A percentile compares a stretch with the other conserved stretches of the same genome.
phyloP scores from a whole-genome alignment of 1,140 invertebrate species.

The Drosophila baimaii region DNA sequence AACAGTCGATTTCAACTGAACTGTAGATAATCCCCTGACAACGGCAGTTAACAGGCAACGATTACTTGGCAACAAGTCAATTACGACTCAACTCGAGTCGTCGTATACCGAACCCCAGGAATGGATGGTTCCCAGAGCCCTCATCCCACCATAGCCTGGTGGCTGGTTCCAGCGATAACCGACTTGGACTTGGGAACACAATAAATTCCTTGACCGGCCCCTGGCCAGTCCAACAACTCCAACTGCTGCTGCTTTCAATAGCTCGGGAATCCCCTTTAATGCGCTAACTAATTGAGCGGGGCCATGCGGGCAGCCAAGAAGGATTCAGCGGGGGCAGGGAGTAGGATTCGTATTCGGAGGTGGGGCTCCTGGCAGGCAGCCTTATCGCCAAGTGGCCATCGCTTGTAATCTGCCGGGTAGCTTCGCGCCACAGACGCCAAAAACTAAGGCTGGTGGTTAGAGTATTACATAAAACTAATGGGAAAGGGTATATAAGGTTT shows the following conservation, averaged over 20 bases:
- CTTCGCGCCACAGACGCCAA: conserved; percentile 34
- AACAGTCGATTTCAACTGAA: conserved; percentile 74
- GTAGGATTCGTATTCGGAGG: not conserved
- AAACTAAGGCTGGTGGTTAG: conserved; percentile 24
- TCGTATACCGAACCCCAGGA: conserved; percentile 17
- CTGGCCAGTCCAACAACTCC: conserved; percentile 8
- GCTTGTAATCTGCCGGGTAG: conserved; percentile 61
- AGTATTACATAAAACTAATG: conserved; percentile 7
- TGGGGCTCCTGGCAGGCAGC: conserved; percentile 16
- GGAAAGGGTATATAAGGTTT: not conserved
- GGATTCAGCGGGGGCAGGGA: conserved; percentile 5
- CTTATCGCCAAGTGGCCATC: conserved; percentile 69
- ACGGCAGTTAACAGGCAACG: conserved; percentile 82
- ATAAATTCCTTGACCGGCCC: conserved; percentile 67
- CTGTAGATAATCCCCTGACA: conserved; percentile 82
- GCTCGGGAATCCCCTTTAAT: conserved; percentile 66
- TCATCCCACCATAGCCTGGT: not conserved
- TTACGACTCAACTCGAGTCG: conserved; percentile 57
- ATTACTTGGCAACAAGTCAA: conserved; percentile 83
- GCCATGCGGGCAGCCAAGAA: conserved; percentile 27
- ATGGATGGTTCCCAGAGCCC: conserved; percentile 22
- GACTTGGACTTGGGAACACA: conserved; percentile 53
- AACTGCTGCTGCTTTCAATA: conserved; percentile 25
- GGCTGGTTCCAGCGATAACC: conserved; percentile 72
- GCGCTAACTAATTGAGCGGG: conserved; percentile 76